These are phyloP conservation scores for Drosophila borborema DNA, from an alignment of 2,888 invertebrate genomes.

Conservation along the genomic window DNA sequence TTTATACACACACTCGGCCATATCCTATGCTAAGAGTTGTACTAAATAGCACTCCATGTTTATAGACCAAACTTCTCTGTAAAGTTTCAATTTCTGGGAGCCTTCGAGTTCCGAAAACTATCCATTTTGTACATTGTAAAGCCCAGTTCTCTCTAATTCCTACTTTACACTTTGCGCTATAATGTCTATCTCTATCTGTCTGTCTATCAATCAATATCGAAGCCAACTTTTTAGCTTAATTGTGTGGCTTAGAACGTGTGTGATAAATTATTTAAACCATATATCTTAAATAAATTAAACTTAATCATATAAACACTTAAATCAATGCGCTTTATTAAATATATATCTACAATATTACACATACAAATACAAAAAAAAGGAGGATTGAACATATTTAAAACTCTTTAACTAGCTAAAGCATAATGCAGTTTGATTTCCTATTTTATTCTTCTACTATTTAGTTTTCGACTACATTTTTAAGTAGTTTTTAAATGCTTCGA, in stretches of 20 bases:
- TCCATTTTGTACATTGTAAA: slow-evolving; percentile 5
- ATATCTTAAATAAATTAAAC: slow-evolving; percentile 54
- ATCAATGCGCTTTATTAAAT: slow-evolving; percentile 68
- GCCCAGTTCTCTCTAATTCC: too few species aligned
- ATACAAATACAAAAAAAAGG: slow-evolving; percentile 34
- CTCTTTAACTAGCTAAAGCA: slow-evolving; percentile 60
- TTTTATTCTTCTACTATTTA: slow-evolving; percentile 54
- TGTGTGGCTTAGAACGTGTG: slow-evolving; percentile 66
- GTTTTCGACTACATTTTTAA: slow-evolving; percentile 44
- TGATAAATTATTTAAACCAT: slow-evolving; percentile 74
- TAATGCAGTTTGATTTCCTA: slow-evolving; percentile 55
- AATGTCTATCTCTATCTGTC: neutral
- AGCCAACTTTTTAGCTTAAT: slow-evolving; percentile 48
- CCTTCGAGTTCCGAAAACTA: neutral
- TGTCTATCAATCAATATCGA: neutral
- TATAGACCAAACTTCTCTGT: slow-evolving; percentile 5
- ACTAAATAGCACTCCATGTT: slow-evolving; percentile 28
- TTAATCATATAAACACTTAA: slow-evolving; percentile 55
- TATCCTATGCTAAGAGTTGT: slow-evolving; percentile 52
- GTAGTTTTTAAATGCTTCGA: slow-evolving; percentile 38
- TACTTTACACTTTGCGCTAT: neutral
- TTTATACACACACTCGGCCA: slow-evolving; percentile 72
- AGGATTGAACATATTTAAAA: slow-evolving; percentile 48
- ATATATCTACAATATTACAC: slow-evolving; percentile 43
- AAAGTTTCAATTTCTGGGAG: neutral